phyloP scores from a whole-genome alignment of 2,113 vertebrate species.

The Hemibagrus wyckioides region DNA sequence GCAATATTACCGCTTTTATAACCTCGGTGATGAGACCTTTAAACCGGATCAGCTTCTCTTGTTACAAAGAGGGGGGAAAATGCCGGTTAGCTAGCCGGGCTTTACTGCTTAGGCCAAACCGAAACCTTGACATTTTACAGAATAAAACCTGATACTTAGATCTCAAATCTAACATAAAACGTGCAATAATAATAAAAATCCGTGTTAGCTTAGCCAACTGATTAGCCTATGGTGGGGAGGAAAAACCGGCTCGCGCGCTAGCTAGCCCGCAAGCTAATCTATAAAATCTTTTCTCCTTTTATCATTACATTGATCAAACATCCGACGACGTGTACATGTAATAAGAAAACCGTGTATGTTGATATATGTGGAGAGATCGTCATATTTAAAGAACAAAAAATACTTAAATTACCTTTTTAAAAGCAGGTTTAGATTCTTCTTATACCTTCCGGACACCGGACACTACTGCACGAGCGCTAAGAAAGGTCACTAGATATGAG shows the following conservation, averaged over 20 bases:
- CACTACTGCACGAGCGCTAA: constrained; percentile 23
- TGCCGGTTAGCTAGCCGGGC: no score
- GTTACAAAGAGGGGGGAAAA: no score
- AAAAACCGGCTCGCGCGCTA: neutral
- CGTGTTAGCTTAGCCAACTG: neutral
- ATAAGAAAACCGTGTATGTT: no score
- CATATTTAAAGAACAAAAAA: neutral
- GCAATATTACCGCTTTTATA: neutral
- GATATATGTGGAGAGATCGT: no score
- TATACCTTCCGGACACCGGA: no score
- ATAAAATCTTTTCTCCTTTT: neutral
- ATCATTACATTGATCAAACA: neutral
- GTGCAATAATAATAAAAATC: no score
- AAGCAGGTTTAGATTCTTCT: neutral
- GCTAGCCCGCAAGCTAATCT: neutral
- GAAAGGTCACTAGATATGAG: constrained; percentile 55
- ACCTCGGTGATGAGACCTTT: no score
- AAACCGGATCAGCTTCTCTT: no score
- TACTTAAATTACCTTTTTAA: neutral
- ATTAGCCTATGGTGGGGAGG: no score
- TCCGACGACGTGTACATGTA: neutral
- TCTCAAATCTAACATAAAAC: neutral
- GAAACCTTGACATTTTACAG: neutral
- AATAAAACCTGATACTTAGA: neutral
- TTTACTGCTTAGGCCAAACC: no score